Base-by-base conservation (phyloP, 2,888 invertebrate genomes). In the Leptopilina drosophilae region DNA sequence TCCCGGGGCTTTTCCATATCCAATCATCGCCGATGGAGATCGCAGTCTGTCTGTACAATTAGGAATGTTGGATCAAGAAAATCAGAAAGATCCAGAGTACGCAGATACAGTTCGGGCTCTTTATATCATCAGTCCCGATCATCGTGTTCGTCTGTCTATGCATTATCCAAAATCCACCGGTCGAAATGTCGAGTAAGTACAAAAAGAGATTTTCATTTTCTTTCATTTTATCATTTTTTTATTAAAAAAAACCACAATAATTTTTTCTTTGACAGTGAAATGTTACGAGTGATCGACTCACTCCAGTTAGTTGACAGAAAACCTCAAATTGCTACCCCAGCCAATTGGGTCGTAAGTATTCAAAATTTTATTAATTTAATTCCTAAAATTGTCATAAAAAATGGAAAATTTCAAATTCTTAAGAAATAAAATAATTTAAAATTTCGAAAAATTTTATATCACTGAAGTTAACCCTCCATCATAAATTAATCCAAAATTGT, bases 151-250 rank as follows among this genome's bases (percentile, higher is more conserved):
- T 86, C 92, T 97, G 56, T 95, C 96, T 76, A 96, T 97, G 94
- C 94, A 95, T 80, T 97, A 97, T 91, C 97, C 97, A 40, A 95
- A 95, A 78, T 96, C 97, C 2, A 97, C 96, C 40, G 97, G 97
- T 64, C 93, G 97, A 83, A 97, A 97, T 92, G 96, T 97, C 84
- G 95, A 96, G 96, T 96, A 92, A 94, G 95, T 94, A 69, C 66
- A 75, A 62, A 14, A 76, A 46, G 5, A 77, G 5, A 33, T 33
- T 2, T 33, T 33, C 3, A 5, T 33, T 33, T 33, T 33, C 5
- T 33, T 33, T 33, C 20, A 20, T 20, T 20, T 20, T 49, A 77
- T 69, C 49, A 26, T 65, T 65, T 15, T 11, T 33, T n/a, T 5
- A 14, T 6, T 56, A 56, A 53, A 53, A 40, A 56, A 59, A 14